These are phyloP conservation scores for Mus pahari DNA, from an alignment of 2,113 vertebrate genomes.

Conservation along the genomic window DNA sequence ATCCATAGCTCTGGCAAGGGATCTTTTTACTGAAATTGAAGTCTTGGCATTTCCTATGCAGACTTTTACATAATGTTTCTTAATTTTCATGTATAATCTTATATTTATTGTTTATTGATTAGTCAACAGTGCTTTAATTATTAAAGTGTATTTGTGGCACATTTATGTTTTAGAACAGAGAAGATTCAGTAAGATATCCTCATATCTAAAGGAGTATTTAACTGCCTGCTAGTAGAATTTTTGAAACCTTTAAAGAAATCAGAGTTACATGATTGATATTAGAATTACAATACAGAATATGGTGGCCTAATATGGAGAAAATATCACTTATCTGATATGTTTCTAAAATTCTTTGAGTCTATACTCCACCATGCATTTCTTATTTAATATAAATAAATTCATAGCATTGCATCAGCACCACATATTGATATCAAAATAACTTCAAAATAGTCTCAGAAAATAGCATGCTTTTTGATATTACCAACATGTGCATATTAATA, in stretches of 20 bases:
- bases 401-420: not conserved
- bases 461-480: not conserved
- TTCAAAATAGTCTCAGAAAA: not conserved
- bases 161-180: not conserved
- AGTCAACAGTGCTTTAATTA: not conserved
- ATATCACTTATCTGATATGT: not conserved
- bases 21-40: not conserved
- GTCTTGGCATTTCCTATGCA: not conserved
- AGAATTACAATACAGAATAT: slow-evolving; percentile 9
- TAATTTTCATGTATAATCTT: not conserved
- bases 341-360: not conserved
- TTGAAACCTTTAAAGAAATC: not conserved
- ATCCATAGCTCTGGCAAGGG: not conserved
- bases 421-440: not conserved
- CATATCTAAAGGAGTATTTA: not conserved
- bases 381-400: not conserved
- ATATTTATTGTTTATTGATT: not conserved
- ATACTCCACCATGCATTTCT: not conserved
- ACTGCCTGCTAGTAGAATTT: not conserved
- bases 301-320: not conserved
- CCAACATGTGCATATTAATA: not conserved
- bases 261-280: not conserved
- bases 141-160: not conserved
- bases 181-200: not conserved
- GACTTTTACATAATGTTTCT: not conserved